A percentile compares a stretch with the other conserved stretches of the same genome.
These are phyloP conservation scores for Bradypus variegatus DNA, from an alignment of 2,797 vertebrate species.

Conservation along the genomic window DNA sequence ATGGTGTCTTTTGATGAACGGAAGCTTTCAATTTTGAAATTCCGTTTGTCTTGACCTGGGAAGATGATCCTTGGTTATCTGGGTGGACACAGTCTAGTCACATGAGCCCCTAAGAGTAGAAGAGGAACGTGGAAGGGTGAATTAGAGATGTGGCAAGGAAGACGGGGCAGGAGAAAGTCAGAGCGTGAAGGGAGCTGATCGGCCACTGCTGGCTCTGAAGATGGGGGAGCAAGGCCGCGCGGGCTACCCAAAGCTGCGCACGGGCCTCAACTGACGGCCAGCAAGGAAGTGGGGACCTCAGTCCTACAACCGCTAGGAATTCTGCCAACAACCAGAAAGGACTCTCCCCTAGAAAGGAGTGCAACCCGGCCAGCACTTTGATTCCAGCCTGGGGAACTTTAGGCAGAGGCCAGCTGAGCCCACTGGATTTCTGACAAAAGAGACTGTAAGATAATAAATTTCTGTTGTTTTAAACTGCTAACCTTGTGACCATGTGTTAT, in stretches of 20 bases:
- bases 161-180: background rate
- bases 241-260: background rate
- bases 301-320: background rate
- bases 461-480: background rate
- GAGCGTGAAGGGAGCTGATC: background rate
- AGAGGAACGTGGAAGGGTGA: background rate
- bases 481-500: background rate
- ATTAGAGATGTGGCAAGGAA: background rate
- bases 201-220: background rate
- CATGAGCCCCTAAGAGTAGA: background rate
- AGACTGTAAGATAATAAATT: background rate
- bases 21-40: no score
- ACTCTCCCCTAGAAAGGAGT: background rate
- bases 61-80: no score
- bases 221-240: background rate
- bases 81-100: no score
- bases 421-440: background rate
- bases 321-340: background rate
- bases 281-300: background rate
- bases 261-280: background rate
- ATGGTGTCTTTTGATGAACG: background rate
- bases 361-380: no score
- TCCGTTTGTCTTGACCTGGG: no score
- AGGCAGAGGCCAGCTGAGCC: background rate
- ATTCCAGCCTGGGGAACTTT: background rate